phyloP scores from a whole-genome alignment of 2,888 invertebrate species.

The Synanthedon tipuliformis region DNA sequence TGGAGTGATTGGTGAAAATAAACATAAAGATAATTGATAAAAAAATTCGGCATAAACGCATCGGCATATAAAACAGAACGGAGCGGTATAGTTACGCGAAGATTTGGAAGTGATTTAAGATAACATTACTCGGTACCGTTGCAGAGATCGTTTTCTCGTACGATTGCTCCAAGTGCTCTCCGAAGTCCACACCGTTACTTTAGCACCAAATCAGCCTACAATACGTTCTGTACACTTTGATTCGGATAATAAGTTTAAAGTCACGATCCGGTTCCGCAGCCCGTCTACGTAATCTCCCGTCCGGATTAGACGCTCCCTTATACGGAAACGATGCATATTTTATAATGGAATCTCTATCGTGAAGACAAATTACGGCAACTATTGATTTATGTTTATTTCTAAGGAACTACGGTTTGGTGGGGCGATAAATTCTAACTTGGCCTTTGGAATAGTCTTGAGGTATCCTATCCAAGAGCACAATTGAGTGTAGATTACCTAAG shows the following conservation, averaged over 20 bases:
- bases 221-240: constrained; percentile 52
- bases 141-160: constrained; percentile 40
- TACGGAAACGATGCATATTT: constrained; percentile 45
- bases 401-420: no score
- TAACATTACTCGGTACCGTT: constrained; percentile 57
- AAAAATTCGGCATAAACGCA: constrained; percentile 4
- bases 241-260: constrained; percentile 61
- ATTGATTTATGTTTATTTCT: not conserved
- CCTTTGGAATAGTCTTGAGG: no score
- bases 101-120: constrained; percentile 48
- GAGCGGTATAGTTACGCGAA: constrained; percentile 18
- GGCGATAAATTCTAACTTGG: no score
- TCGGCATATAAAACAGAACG: not conserved
- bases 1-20: no score
- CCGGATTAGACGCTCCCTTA: constrained; percentile 55
- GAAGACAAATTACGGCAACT: constrained; percentile 13
- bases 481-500: no score
- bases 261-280: constrained; percentile 55
- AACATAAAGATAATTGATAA: not conserved
- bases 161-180: constrained; percentile 22
- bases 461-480: no score
- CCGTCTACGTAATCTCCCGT: constrained; percentile 51
- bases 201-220: constrained; percentile 65
- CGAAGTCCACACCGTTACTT: constrained; percentile 34
- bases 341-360: constrained; percentile 25